Percentiles rank a stretch among this genome's conserved stretches.
Conservation (phyloP, 1,140 invertebrate genomes). For the Cyrtorhinus lividipennis region DNA sequence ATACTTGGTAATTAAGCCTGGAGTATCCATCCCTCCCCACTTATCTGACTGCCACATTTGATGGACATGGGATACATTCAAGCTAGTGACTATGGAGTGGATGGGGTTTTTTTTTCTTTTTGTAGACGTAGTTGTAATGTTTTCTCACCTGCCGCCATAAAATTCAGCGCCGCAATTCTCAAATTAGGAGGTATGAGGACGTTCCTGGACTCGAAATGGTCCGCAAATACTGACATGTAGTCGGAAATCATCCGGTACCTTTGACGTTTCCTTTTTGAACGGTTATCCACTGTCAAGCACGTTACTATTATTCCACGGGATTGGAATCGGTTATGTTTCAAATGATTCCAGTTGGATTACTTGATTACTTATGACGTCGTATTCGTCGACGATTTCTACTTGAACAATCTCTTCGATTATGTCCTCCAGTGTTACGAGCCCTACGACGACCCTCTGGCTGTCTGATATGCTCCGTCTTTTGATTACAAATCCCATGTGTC, state of each 20-base stretch:
- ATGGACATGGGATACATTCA: no score
- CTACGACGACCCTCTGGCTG: slow-evolving; percentile 29
- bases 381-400: slow-evolving; percentile 35
- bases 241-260: slow-evolving; percentile 1
- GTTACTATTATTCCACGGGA: no score
- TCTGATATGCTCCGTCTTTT: slow-evolving; percentile 20
- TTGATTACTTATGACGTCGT: slow-evolving; percentile 27
- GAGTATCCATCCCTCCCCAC: no score
- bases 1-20: no score
- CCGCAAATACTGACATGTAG: slow-evolving; percentile 15
- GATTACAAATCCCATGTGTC: slow-evolving; percentile 33
- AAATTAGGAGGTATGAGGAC: slow-evolving; percentile 18
- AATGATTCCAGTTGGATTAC: no score
- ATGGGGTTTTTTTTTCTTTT: no score
- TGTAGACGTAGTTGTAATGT: no score
- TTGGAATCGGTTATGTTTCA: no score
- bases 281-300: neutral
- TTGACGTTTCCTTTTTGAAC: slow-evolving; percentile 18
- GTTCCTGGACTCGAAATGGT: slow-evolving; percentile 14
- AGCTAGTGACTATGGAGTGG: no score
- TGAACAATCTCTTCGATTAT: slow-evolving; percentile 36
- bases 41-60: no score
- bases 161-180: slow-evolving; percentile 19
- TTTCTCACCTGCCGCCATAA: slow-evolving; percentile 1
- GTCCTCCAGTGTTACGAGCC: slow-evolving; percentile 36